Conservation (phyloP, 2,888 invertebrate species). For the Trissoscelio sp. region DNA sequence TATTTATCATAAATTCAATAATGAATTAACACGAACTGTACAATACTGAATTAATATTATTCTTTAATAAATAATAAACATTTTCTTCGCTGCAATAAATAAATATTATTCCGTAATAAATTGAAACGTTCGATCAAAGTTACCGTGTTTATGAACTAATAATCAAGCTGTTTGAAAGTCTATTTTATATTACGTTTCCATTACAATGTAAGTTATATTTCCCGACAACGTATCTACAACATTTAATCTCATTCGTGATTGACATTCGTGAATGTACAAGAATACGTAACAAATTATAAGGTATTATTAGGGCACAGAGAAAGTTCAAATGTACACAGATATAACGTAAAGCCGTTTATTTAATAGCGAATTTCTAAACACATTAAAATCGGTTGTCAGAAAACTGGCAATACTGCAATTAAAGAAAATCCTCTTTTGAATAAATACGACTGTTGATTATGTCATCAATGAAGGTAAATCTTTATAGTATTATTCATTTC, state of each 20-base stretch:
- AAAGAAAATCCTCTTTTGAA: not conserved
- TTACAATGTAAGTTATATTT: conserved; percentile 40
- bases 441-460: no score
- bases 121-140: conserved; percentile 7
- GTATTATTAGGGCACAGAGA: conserved; percentile 46
- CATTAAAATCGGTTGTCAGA: not conserved
- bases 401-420: not conserved
- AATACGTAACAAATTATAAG: conserved; percentile 49
- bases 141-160: conserved; percentile 22
- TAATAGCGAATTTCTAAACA: conserved; percentile 29
- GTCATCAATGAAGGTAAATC: no score
- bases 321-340: conserved; percentile 34
- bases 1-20: not conserved
- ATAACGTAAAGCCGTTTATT: conserved; percentile 11
- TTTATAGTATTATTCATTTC: no score
- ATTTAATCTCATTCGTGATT: conserved; percentile 51
- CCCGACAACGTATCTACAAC: conserved; percentile 31
- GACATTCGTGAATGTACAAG: conserved; percentile 43
- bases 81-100: not conserved
- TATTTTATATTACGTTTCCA: conserved; percentile 24
- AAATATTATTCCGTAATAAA: conserved; percentile 3
- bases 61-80: not conserved
- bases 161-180: conserved; percentile 21
- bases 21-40: not conserved
- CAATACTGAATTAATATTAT: not conserved